phyloP scores from a whole-genome alignment of 2,888 invertebrate genomes.

The Lepetodrilus schrolli region DNA sequence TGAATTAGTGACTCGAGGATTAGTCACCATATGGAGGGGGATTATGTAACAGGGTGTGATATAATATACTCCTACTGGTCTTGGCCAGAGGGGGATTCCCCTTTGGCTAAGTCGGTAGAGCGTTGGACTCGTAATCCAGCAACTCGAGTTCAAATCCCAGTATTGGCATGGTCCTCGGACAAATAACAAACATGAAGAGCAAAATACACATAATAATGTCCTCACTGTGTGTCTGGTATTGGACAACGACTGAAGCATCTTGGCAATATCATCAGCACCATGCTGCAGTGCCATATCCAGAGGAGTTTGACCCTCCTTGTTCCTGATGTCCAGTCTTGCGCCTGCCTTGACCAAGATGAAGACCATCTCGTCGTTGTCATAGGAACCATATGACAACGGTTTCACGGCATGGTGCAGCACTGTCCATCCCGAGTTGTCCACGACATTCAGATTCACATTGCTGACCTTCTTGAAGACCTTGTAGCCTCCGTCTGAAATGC shows the following conservation, averaged over 20 bases:
- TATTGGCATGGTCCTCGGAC: too few species aligned
- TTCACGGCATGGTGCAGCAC: conserved; percentile 39
- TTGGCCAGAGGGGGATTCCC: too few species aligned
- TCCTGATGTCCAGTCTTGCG: conserved; percentile 50
- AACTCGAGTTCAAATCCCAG: too few species aligned
- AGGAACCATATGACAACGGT: conserved; percentile 35
- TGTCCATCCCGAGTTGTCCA: conserved; percentile 41
- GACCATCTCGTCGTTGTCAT: conserved; percentile 44
- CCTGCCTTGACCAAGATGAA: conserved; percentile 43
- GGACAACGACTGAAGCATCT: conserved; percentile 35
- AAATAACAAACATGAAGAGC: too few species aligned
- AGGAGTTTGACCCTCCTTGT: conserved; percentile 62
- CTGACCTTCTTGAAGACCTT: conserved; percentile 37
- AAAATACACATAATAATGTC: too few species aligned
- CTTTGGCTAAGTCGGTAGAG: too few species aligned
- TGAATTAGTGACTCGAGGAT: too few species aligned
- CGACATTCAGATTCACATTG: conserved; percentile 38
- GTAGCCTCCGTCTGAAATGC: too few species aligned
- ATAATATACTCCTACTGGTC: too few species aligned
- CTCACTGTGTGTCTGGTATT: conserved; percentile 3
- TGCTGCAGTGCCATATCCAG: conserved; percentile 39
- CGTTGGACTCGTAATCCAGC: too few species aligned
- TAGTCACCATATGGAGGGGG: too few species aligned
- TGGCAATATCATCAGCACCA: conserved; percentile 36
- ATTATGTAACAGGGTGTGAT: too few species aligned